Conservation (phyloP, 2,797 vertebrate species). For the Nothura maculosa region DNA sequence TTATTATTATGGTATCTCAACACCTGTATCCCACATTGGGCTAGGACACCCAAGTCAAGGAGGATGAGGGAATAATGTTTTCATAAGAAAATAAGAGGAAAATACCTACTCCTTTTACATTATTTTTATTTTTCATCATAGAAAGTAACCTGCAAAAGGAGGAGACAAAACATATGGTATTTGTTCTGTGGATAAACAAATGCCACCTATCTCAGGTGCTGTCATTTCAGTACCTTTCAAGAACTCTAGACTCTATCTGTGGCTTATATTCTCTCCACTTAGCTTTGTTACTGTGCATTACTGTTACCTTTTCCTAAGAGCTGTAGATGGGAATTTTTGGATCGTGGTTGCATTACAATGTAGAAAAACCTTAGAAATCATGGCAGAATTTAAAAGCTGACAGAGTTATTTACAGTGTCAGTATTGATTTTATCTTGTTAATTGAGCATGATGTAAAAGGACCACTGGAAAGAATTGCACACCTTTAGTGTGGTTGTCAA, state of each 20-base stretch:
- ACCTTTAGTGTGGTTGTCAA: background rate
- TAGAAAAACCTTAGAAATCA: background rate
- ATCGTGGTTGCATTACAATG: fast-evolving
- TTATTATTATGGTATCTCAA: background rate
- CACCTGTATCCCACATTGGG: background rate
- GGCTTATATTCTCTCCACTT: background rate
- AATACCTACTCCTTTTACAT: conserved; percentile 4
- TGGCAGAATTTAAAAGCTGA: background rate
- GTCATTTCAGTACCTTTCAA: conserved; percentile 60
- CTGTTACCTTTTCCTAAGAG: background rate
- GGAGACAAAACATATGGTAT: conserved; percentile 46
- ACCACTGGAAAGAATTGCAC: background rate
- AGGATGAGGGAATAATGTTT: background rate
- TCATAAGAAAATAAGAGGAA: background rate
- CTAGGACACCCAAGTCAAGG: background rate
- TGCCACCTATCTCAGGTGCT: conserved; percentile 36
- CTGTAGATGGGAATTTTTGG: background rate
- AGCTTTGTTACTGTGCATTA: background rate
- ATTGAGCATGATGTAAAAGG: background rate
- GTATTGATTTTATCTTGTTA: background rate
- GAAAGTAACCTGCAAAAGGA: conserved; percentile 10
- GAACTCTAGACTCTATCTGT: conserved; percentile 35
- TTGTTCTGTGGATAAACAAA: conserved; percentile 40
- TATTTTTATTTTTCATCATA: background rate
- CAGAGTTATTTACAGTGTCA: background rate